These are phyloP conservation scores for Morone saxatilis DNA, from an alignment of 2,113 vertebrate genomes.

Conservation along the genomic window DNA sequence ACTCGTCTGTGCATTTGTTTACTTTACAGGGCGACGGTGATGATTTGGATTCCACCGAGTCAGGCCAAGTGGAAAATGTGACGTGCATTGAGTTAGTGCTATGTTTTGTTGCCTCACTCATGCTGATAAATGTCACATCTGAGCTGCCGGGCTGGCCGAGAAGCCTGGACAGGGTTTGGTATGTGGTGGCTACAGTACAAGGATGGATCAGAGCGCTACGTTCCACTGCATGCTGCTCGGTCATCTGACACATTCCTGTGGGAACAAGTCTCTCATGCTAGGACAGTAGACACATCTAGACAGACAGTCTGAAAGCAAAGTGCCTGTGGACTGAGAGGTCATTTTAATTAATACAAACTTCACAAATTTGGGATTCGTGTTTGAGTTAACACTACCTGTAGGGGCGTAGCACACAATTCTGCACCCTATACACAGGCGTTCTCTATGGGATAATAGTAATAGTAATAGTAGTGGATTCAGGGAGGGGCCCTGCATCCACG, in stretches of 20 bases:
- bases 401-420: too few relatives aligned
- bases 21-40: constrained; percentile 55
- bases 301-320: constrained; percentile 6
- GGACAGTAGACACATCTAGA: constrained; percentile 22
- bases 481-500: too few relatives aligned
- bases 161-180: constrained; percentile 40
- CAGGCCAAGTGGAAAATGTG: constrained; percentile 69
- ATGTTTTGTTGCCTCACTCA: constrained; percentile 25
- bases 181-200: constrained; percentile 43
- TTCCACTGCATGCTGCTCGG: constrained; percentile 49
- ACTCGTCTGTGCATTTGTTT: constrained; percentile 53
- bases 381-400: too few relatives aligned
- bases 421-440: too few relatives aligned
- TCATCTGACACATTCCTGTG: constrained; percentile 69
- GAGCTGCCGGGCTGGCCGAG: constrained; percentile 17
- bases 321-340: background rate
- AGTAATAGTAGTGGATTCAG: too few relatives aligned
- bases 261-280: constrained; percentile 23
- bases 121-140: constrained; percentile 40
- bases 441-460: too few relatives aligned
- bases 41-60: constrained; percentile 34
- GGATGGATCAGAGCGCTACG: constrained; percentile 41
- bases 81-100: constrained; percentile 45
- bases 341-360: background rate
- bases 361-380: background rate